Percentiles rank a stretch among this genome's conserved stretches.
Evolutionary conservation across 1,140 invertebrate genomes (phyloP).

Genomic region (Agrypnia vestita): DNA sequence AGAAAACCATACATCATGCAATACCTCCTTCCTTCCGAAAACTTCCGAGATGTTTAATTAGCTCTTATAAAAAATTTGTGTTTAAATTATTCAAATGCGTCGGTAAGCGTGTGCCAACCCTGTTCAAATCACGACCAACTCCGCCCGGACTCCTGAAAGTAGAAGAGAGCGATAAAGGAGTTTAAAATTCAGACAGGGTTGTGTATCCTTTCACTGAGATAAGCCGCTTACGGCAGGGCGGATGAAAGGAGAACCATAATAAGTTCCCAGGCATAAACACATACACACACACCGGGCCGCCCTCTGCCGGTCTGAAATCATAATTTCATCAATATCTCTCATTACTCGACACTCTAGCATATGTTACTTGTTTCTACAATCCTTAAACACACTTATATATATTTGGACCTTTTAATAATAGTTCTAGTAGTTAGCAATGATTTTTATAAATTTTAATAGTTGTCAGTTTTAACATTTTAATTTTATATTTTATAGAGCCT

Average conservation of each 20-base stretch:
- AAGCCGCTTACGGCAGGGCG: constrained; percentile 50
- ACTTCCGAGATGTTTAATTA: too few species aligned
- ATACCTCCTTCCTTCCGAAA: too few species aligned
- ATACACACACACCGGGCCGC: not conserved
- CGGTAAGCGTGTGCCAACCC: not conserved
- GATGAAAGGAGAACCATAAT: constrained; percentile 48
- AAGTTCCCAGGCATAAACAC: constrained; percentile 26
- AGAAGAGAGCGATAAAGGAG: constrained; percentile 54
- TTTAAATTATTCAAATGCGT: too few species aligned
- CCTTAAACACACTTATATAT: too few species aligned
- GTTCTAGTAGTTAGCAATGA: too few species aligned
- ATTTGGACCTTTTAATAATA: too few species aligned
- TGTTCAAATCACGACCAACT: constrained; percentile 9
- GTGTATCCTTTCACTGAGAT: constrained; percentile 53
- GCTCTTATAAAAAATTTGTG: too few species aligned
- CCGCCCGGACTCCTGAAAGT: constrained; percentile 6
- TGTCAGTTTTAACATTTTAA: too few species aligned
- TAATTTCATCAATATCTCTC: constrained; percentile 1
- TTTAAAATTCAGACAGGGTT: constrained; percentile 58
- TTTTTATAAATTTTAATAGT: too few species aligned
- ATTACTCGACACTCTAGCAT: not conserved
- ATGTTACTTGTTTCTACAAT: too few species aligned
- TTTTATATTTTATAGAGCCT: too few species aligned
- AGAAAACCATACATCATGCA: too few species aligned
- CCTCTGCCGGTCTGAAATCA: not conserved